These are phyloP conservation scores for silkworm (Bombyx mori) DNA, from an alignment of 1,140 invertebrate genomes.

Conservation along the genomic window DNA sequence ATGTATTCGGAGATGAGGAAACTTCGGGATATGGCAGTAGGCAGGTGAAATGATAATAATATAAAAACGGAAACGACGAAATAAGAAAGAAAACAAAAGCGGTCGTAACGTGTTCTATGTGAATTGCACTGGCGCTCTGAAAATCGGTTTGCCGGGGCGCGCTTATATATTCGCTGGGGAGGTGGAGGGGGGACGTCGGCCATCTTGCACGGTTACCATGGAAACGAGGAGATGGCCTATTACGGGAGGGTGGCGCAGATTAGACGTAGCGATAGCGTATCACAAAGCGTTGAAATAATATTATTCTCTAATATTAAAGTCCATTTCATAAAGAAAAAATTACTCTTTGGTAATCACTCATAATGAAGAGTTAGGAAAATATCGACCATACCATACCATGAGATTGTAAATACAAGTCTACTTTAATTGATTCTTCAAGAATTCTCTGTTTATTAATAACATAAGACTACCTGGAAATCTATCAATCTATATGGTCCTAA, in stretches of 20 bases:
- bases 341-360: too few relatives aligned
- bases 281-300: too few relatives aligned
- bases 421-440: too few relatives aligned
- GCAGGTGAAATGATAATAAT: conserved; percentile 3
- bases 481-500: too few relatives aligned
- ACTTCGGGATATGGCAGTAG: background rate
- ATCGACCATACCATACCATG: too few relatives aligned
- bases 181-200: conserved; percentile 36
- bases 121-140: conserved; percentile 54
- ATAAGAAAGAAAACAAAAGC: conserved; percentile 20
- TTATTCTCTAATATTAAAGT: too few relatives aligned
- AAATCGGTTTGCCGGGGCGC: conserved; percentile 21
- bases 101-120: conserved; percentile 27
- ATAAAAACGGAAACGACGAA: conserved; percentile 9
- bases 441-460: too few relatives aligned
- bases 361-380: too few relatives aligned
- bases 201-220: conserved; percentile 59
- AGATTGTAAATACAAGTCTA: too few relatives aligned
- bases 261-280: conserved; percentile 45
- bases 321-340: too few relatives aligned
- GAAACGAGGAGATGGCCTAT: conserved; percentile 67
- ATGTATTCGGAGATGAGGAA: background rate
- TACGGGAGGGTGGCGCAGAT: conserved; percentile 64
- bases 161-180: conserved; percentile 48
- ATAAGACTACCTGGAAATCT: too few relatives aligned